Base-by-base conservation (phyloP, 2,888 invertebrate genomes). In the Fragum fragum region DNA sequence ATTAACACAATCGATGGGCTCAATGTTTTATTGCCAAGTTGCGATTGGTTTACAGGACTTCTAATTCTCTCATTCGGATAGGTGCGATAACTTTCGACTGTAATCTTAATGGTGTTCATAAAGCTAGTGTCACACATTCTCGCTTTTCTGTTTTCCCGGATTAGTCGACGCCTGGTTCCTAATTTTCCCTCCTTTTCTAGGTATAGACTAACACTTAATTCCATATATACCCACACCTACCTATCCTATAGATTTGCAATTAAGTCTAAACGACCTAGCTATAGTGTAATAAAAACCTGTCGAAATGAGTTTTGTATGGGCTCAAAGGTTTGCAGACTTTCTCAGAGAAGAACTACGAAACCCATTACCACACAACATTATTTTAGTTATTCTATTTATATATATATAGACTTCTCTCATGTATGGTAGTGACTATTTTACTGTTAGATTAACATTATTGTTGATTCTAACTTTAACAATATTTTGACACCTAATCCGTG, bases 51-150 rank as follows among this genome's bases (percentile, higher is more conserved):
- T 61, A 61, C 61, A n/a, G 61, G 32, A n/a, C 29, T 29, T 61
- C 61, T 61, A 61, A 61, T 61, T 61, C 61, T 61, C 29, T 32
- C 61, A 61, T 61, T 61, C 61, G 61, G 61, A 61, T 61, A 61
- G 61, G 61, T 61, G 61, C 61, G 61, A 61, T 61, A 61, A n/a
- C 32, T 61, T 61, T 61, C 61, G 32, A n/a, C 61, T 32, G 32
- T 29, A 61, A 61, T 61, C 32, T 32, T 18, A 61, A 61, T 61
- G 61, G 61, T 32, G 61, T 61, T 61, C 61, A 61, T 32, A 61
- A 61, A 61, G 7, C n/a, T 3, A 29, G n/a, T 61, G 61, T 61
- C 61, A 61, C 61, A 61, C 61, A 32, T 61, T 32, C 28, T 61
- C 7, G 32, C 9, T 61, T 61, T 32, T 0, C 61, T 61, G 61